phyloP scores from a whole-genome alignment of 2,888 invertebrate genomes.

The Cephus pulcher region DNA sequence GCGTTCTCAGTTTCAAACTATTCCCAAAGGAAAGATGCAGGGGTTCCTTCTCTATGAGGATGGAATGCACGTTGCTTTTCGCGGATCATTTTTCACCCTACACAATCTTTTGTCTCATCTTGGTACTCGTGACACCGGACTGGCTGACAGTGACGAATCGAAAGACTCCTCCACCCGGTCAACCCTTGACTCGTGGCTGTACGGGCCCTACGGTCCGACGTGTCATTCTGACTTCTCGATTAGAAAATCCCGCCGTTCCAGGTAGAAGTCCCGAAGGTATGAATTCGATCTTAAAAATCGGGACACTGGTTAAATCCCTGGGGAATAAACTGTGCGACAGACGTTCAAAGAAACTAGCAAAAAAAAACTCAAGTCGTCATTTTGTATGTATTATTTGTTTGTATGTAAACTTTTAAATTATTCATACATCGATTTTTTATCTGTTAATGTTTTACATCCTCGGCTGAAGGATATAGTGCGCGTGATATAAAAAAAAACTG shows the following conservation, averaged over 20 bases:
- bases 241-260: not conserved
- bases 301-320: not conserved
- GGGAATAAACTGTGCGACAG: not conserved
- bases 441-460: too few relatives aligned
- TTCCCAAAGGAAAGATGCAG: conserved; percentile 15
- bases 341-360: not conserved
- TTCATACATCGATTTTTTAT: not conserved
- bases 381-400: not conserved
- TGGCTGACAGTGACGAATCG: conserved; percentile 66
- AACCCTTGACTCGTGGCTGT: conserved; percentile 58
- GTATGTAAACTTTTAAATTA: not conserved
- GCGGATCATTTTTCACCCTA: conserved; percentile 65
- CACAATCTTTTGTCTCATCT: conserved; percentile 65
- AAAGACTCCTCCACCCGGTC: conserved; percentile 53
- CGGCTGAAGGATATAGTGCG: too few relatives aligned
- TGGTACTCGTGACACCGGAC: conserved; percentile 60
- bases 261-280: not conserved
- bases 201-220: not conserved
- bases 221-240: not conserved
- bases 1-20: conserved; percentile 2
- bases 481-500: too few relatives aligned
- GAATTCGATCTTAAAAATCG: not conserved
- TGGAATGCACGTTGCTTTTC: conserved; percentile 57
- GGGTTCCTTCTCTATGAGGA: not conserved
- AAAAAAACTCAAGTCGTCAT: not conserved